Percentiles rank a stretch among this genome's conserved stretches.
phyloP scores from a whole-genome alignment of 2,888 invertebrate genomes.

The Synanthedon formicaeformis region DNA sequence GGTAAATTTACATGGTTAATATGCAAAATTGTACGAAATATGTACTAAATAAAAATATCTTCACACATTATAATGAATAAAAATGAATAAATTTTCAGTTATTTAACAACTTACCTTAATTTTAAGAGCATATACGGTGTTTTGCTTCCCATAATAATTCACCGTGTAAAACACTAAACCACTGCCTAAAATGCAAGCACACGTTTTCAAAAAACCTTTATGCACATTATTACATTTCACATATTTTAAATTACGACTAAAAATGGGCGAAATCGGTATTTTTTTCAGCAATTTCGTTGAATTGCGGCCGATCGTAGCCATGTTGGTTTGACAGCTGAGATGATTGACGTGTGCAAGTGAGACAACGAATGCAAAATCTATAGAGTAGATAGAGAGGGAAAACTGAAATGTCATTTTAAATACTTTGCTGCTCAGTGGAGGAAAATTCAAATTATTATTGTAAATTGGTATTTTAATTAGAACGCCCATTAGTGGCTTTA shows the following conservation, averaged over 20 bases:
- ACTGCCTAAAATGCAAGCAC: constrained; percentile 56
- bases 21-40: too few relatives aligned
- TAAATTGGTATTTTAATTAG: too few relatives aligned
- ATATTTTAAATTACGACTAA: constrained; percentile 41
- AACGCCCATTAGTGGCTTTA: too few relatives aligned
- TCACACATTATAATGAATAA: background rate
- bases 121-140: constrained; percentile 60
- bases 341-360: constrained; percentile 10
- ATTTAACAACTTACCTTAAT: constrained; percentile 45
- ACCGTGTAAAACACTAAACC: constrained; percentile 47
- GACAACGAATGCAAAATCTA: background rate
- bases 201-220: constrained; percentile 40
- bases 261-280: constrained; percentile 37
- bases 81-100: background rate
- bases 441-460: too few relatives aligned
- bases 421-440: too few relatives aligned
- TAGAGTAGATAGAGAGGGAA: too few relatives aligned
- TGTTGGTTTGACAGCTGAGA: constrained; percentile 55
- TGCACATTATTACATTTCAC: constrained; percentile 33
- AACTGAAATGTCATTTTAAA: too few relatives aligned
- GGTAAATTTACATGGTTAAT: background rate
- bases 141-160: constrained; percentile 38
- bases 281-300: constrained; percentile 55
- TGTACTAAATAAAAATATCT: background rate
- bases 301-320: constrained; percentile 62